Evolutionary conservation across 2,113 vertebrate genomes (phyloP), one percentile per base, ranked within the genome.

Genomic region (Pao palembangensis): DNA sequence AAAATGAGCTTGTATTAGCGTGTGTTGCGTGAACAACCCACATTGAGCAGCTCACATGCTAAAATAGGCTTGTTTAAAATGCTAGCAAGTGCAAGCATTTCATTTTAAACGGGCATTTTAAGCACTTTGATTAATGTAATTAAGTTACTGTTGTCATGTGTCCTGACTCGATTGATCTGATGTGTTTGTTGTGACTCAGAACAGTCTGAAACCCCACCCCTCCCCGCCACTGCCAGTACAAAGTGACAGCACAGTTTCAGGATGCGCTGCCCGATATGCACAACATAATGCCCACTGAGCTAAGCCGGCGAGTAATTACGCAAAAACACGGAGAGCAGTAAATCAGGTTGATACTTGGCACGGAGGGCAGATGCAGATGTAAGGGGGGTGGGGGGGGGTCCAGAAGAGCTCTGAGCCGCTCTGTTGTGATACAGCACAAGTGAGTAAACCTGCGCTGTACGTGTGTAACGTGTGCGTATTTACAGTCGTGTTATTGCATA

Each of bases 341-440:
- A 69, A 61, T 74, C 58, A 52, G 64, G 60, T 48, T 52, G 42
- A 14, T 17, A 18, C 38, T 64, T 69, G 68, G 64, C 68, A 48
- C 42, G n/a, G 28, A 59, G 57, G 54, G 52, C 23, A 51, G 53
- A 34, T 64, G 58, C 51, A 69, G 71, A 67, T 55, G 64, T 49
- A 69, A 44, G 59, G 48, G 56, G 21, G 28, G 69, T 34, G 53
- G 74, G 69, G 25, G 1, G 43, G 16, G 38, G 64, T 65, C 72
- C 68, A 75, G 58, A 41, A 56, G 61, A 58, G 63, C 47, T 55
- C 44, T 10, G 64, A 58, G 62, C 61, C 41, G 49, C 23, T 67
- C 61, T 61, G 55, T 25, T 53, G 61, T 73, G 64, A 68, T 53
- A 61, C 62, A 28, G 55, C 20, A 41, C 63, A 73, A 67, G 62